These are phyloP conservation scores for Discoglossus pictus DNA, from an alignment of 2,797 vertebrate species.

Conservation along the genomic window DNA sequence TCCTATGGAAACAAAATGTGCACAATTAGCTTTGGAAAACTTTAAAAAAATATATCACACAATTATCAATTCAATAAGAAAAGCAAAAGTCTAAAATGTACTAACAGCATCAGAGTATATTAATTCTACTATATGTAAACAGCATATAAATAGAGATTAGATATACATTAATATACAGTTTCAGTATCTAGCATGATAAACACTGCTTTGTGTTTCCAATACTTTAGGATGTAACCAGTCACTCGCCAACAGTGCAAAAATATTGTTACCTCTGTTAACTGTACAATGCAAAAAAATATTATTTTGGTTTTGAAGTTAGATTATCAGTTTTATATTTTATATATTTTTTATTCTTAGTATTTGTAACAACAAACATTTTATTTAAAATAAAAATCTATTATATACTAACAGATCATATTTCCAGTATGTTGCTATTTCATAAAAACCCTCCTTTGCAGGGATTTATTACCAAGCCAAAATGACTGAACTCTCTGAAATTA, in stretches of 20 bases:
- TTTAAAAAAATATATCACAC: too few species aligned
- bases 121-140: slow-evolving; percentile 3
- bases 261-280: slow-evolving; percentile 54
- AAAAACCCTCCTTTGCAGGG: too few species aligned
- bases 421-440: too few species aligned
- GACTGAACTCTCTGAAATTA: too few species aligned
- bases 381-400: not conserved
- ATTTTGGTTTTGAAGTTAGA: not conserved
- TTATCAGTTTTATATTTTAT: slow-evolving; percentile 1
- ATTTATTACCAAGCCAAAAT: too few species aligned
- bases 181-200: slow-evolving; percentile 25
- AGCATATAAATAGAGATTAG: slow-evolving; percentile 15
- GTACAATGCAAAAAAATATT: slow-evolving; percentile 52
- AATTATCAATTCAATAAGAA: too few species aligned
- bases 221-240: slow-evolving; percentile 54
- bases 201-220: slow-evolving; percentile 53
- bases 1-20: slow-evolving; percentile 81
- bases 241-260: slow-evolving; percentile 56
- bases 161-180: slow-evolving; percentile 41
- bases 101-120: slow-evolving; percentile 50
- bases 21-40: slow-evolving; percentile 58
- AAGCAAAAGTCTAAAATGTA: slow-evolving; percentile 31
- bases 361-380: not conserved
- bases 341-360: not conserved
- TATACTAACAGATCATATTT: too few species aligned